phyloP scores from a whole-genome alignment of 2,888 invertebrate species.

The Tipula unca region DNA sequence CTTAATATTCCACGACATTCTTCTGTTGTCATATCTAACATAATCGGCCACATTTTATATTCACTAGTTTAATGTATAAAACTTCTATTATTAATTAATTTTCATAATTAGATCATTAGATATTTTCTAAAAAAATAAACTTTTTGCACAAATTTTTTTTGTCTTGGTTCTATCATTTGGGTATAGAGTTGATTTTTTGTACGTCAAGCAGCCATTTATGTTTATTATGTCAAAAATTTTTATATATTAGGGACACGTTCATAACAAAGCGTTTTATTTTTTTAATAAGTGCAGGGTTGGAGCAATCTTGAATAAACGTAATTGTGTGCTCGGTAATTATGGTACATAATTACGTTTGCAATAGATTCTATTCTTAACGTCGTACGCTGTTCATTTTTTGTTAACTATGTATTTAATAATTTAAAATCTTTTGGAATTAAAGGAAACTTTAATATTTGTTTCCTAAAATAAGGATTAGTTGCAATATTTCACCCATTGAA shows the following conservation, averaged over 20 bases:
- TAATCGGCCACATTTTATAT: slow-evolving; percentile 50
- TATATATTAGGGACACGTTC: slow-evolving; percentile 21
- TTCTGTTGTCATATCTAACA: slow-evolving; percentile 77
- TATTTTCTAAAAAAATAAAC: slow-evolving; percentile 20
- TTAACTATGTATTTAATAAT: too few species aligned
- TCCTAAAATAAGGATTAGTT: too few species aligned
- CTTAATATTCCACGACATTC: slow-evolving; percentile 83
- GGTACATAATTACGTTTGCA: background rate
- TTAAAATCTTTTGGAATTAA: too few species aligned
- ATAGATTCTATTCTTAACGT: background rate
- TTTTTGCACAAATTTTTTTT: slow-evolving; percentile 23
- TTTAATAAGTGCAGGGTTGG: background rate
- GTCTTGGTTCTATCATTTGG: background rate
- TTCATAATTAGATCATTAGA: background rate
- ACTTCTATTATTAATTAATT: slow-evolving; percentile 16
- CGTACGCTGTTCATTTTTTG: too few species aligned
- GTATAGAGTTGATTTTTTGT: slow-evolving; percentile 8
- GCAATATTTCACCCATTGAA: too few species aligned
- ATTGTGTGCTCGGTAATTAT: background rate
- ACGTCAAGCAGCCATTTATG: slow-evolving; percentile 27
- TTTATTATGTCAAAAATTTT: slow-evolving; percentile 26
- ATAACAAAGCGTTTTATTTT: slow-evolving; percentile 17
- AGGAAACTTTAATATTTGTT: too few species aligned
- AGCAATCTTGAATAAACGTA: background rate
- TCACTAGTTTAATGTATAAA: slow-evolving; percentile 17